Percentiles rank a stretch among this genome's conserved stretches.
phyloP scores from a whole-genome alignment of 2,113 vertebrate genomes.

The Colius striatus region DNA sequence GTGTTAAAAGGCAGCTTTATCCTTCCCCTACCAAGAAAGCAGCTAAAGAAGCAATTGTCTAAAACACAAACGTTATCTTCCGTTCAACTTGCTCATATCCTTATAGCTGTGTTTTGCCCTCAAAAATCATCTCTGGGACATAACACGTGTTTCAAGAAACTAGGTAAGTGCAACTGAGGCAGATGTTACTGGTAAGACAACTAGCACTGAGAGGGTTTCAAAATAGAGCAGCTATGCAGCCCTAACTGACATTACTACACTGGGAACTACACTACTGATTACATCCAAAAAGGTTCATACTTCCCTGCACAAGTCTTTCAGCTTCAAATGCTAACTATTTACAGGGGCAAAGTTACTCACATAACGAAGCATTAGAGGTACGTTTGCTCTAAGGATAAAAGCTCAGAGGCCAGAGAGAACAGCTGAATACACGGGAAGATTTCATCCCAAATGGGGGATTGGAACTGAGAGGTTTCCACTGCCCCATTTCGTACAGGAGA shows the following conservation, averaged over 20 bases:
- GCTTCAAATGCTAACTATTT: background rate
- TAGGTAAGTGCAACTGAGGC: background rate
- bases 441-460: background rate
- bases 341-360: background rate
- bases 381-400: background rate
- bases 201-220: slow-evolving; percentile 22
- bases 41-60: background rate
- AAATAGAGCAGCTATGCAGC: background rate
- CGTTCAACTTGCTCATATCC: background rate
- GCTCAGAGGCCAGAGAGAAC: slow-evolving; percentile 9
- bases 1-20: background rate
- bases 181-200: slow-evolving; percentile 16
- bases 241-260: background rate
- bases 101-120: background rate
- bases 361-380: background rate
- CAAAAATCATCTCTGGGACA: background rate
- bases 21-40: background rate
- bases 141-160: background rate
- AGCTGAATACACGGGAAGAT: background rate
- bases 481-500: background rate
- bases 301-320: background rate
- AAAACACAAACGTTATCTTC: background rate
- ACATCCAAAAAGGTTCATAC: background rate
- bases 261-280: background rate
- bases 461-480: background rate